Percentiles rank a stretch among this genome's conserved stretches.
Evolutionary conservation across 2,113 vertebrate species (phyloP).

Genomic region (Chamaetylas fuelleborni): DNA sequence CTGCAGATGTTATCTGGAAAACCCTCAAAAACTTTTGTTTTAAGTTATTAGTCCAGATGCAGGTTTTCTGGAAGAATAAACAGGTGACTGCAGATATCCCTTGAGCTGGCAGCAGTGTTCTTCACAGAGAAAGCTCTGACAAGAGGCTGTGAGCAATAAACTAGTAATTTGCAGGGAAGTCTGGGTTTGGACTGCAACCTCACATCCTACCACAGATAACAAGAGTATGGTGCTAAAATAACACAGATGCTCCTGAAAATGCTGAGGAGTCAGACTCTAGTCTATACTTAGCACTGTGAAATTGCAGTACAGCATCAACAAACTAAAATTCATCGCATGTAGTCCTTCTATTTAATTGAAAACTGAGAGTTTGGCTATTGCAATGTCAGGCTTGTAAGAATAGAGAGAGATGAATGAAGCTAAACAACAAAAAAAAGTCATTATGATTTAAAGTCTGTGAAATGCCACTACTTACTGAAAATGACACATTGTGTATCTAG

Average conservation of each 20-base stretch:
- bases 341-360: background rate
- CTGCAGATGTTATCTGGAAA: background rate
- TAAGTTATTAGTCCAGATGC: background rate
- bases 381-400: background rate
- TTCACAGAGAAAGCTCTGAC: background rate
- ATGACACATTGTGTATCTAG: background rate
- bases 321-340: background rate
- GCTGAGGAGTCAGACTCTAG: slow-evolving; percentile 11
- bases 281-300: slow-evolving; percentile 25
- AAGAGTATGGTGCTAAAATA: slow-evolving; percentile 13
- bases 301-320: background rate
- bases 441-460: background rate
- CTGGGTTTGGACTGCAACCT: background rate
- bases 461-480: background rate
- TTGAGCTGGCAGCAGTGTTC: background rate
- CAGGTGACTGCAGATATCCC: background rate
- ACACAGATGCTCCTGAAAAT: background rate
- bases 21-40: background rate
- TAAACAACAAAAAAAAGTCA: background rate
- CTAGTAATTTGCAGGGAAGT: slow-evolving; percentile 39
- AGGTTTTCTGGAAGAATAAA: background rate
- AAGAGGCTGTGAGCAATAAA: background rate
- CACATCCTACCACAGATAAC: background rate
- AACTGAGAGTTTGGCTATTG: background rate
- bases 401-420: background rate